Base-by-base conservation (phyloP, 2,113 vertebrate genomes). In the Acanthochromis polyacanthus region DNA sequence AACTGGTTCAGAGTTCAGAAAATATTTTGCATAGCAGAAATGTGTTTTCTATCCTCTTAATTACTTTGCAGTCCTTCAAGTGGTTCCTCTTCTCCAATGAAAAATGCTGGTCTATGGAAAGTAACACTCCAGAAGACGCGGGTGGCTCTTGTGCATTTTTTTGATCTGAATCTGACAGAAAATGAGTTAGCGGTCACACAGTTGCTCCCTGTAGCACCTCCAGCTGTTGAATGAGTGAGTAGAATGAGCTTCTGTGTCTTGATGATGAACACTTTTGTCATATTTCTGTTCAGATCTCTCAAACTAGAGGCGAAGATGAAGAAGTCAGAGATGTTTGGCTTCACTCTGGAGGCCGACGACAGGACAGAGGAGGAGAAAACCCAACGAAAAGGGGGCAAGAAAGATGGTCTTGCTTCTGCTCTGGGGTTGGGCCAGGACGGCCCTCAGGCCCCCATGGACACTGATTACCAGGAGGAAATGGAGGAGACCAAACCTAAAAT, bases 381-480 rank as follows among this genome's bases (percentile, higher is more conserved):
- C 0, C 50, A 2, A 17, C 40, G 70, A 19, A 88, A 81, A 71
- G 45, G 17, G 0, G 1, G 0, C 38, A 88, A 53, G 87, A 92
- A 45, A 82, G 83, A 6, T 81, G 89, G 28, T 43, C 48, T 80
- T 40, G 59, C 15, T 3, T 78, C 71, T 40, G 69, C 86, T 9
- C 94, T 94, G 48, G 92, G 95, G 22, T 94, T 92, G 57, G 87
- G 94, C 8, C 53, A 80, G 0, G 93, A 94, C 38, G 66, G 88
- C 7, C 91, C 94, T 32, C 93, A 90, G 63, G 93, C 93, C 2
- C 95, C 95, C 23, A 96, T 97, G 96, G 97, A 98, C 85, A 96
- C 96, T 4, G 91, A 96, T 30, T 96, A 94, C 20, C 94, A 95
- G 72, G 95, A 96, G 89, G 95, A 96, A 25, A 84, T 95, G 51